Evolutionary conservation across 2,888 invertebrate species (phyloP).

Genomic region (Oligia fasciuncula): DNA sequence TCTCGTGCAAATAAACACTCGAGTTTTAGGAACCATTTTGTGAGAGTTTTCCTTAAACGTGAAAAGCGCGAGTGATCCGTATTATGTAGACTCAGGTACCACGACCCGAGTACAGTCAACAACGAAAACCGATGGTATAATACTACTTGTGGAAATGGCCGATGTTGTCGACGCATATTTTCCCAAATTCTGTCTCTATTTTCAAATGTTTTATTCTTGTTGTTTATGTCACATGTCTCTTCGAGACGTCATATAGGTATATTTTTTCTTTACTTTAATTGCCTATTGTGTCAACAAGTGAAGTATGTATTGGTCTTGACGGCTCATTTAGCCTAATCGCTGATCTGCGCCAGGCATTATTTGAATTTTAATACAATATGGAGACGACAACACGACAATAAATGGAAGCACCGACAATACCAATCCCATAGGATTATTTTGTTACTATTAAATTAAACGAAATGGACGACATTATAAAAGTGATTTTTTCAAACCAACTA

Average conservation of each 20-base stretch:
- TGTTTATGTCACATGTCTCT: not conserved
- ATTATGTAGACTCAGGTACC: not conserved
- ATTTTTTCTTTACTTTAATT: not conserved
- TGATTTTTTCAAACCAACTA: no score
- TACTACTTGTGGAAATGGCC: slow-evolving; percentile 1
- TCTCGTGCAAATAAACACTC: not conserved
- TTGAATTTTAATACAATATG: not conserved
- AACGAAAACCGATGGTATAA: slow-evolving; percentile 7
- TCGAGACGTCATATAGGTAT: not conserved
- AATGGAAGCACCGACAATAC: not conserved
- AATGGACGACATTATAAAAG: no score
- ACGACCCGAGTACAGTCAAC: not conserved
- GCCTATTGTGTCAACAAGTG: not conserved
- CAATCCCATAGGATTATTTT: not conserved
- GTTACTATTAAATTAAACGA: not conserved
- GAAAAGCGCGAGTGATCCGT: not conserved
- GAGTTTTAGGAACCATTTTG: slow-evolving; percentile 5
- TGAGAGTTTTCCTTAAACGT: slow-evolving; percentile 15
- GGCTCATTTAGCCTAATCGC: not conserved
- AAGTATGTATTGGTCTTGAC: not conserved
- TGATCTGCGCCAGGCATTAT: not conserved
- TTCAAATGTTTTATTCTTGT: not conserved
- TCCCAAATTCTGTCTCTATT: not conserved
- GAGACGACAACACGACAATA: not conserved
- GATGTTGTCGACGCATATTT: not conserved